Evolutionary conservation across 2,113 vertebrate species (phyloP).

Genomic region (Terrapene triunguis): DNA sequence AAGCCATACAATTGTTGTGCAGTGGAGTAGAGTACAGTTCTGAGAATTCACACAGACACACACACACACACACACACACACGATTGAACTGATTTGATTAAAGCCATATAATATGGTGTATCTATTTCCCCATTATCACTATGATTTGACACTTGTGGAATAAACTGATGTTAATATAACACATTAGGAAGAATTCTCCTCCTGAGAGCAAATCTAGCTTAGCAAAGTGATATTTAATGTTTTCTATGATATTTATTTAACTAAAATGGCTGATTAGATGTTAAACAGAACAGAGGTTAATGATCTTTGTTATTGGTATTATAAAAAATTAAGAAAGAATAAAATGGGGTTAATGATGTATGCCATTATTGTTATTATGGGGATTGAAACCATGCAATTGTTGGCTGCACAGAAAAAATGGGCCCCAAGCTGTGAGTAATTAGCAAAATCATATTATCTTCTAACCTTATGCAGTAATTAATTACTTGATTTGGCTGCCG

Average conservation of each 20-base stretch:
- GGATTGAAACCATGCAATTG: slow-evolving; percentile 78
- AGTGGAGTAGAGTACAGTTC: neutral
- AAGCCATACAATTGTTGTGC: neutral
- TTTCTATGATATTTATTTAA: slow-evolving; percentile 83
- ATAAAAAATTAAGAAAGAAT: slow-evolving; percentile 82
- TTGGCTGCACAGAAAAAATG: slow-evolving; percentile 72
- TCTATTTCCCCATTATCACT: slow-evolving; percentile 53
- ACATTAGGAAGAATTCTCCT: slow-evolving; percentile 74
- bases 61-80: neutral
- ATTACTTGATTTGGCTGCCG: slow-evolving; percentile 58
- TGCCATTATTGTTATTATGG: slow-evolving; percentile 79
- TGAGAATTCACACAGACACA: neutral
- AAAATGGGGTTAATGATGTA: slow-evolving; percentile 85
- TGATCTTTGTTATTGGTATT: slow-evolving; percentile 82
- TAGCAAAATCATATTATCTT: slow-evolving; percentile 80
- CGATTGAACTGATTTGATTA: slow-evolving; percentile 66
- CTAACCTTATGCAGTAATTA: slow-evolving; percentile 70
- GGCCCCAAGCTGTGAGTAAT: slow-evolving; percentile 80
- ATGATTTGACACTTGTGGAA: slow-evolving; percentile 75
- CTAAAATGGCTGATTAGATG: slow-evolving; percentile 82
- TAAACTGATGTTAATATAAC: slow-evolving; percentile 75
- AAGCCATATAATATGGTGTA: slow-evolving; percentile 57
- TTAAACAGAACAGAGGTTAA: slow-evolving; percentile 84
- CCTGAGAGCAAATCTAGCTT: slow-evolving; percentile 77
- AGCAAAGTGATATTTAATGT: slow-evolving; percentile 81